These are phyloP conservation scores for Silurus lanzhouensis DNA, from an alignment of 2,797 vertebrate species.

Conservation along the genomic window DNA sequence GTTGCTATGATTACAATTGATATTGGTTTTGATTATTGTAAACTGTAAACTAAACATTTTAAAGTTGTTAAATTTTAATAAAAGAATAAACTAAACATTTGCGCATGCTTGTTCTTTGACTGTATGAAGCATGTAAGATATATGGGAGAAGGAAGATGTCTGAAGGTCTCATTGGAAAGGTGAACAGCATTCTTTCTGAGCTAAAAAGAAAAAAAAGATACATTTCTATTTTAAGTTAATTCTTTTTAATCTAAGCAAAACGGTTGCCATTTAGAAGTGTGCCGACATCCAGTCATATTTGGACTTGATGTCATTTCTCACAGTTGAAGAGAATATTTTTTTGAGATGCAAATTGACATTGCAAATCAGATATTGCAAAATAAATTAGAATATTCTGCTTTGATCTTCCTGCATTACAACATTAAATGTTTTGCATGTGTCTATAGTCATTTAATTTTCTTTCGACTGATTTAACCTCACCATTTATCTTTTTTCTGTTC, in stretches of 20 bases:
- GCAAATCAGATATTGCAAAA: background rate
- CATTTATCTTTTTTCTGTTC: background rate
- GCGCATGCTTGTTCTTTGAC: background rate
- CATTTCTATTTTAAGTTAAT: background rate
- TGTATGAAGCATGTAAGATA: background rate
- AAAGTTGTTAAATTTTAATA: background rate
- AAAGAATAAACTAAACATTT: background rate
- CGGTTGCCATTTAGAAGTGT: background rate
- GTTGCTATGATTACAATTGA: background rate
- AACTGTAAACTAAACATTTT: background rate
- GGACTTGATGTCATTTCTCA: background rate
- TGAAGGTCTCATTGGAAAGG: background rate
- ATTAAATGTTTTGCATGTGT: background rate
- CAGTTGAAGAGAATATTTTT: background rate
- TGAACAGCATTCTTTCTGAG: background rate
- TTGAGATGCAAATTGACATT: background rate
- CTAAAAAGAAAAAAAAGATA: background rate
- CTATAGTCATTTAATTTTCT: background rate
- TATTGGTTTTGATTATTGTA: background rate
- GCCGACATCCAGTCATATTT: background rate
- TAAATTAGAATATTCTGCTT: background rate
- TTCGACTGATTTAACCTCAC: background rate
- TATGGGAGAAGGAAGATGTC: background rate
- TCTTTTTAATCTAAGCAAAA: background rate
- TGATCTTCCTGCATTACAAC: background rate